Percentiles rank a stretch among this genome's conserved stretches.
Conservation (phyloP, 1,140 invertebrate species). For the Tetragnatha versicolor region DNA sequence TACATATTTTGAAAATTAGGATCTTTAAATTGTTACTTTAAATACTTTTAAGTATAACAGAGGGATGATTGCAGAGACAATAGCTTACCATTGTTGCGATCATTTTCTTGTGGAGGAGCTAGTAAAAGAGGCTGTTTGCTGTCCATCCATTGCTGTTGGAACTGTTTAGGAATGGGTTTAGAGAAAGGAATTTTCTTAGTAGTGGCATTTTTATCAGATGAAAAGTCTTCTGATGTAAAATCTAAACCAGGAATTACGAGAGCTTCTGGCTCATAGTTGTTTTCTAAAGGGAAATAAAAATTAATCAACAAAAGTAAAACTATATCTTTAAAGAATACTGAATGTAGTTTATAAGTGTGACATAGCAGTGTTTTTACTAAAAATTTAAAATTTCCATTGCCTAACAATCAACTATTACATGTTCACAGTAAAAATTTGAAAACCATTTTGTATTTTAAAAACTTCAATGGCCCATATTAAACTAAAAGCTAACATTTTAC, state of each 20-base stretch:
- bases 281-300: conserved; percentile 4
- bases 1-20: not conserved
- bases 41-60: not conserved
- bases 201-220: conserved; percentile 74
- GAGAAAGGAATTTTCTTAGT: conserved; percentile 77
- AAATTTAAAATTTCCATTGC: too few species aligned
- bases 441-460: too few species aligned
- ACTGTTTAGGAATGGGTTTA: conserved; percentile 93
- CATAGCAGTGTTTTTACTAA: too few species aligned
- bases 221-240: conserved; percentile 65
- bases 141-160: conserved; percentile 95
- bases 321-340: too few species aligned
- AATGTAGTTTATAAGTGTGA: too few species aligned
- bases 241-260: conserved; percentile 84
- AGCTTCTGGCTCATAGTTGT: conserved; percentile 59
- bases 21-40: not conserved
- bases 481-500: too few species aligned
- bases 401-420: too few species aligned
- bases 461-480: too few species aligned
- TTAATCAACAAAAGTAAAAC: too few species aligned
- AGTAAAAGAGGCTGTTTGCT: conserved; percentile 60
- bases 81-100: conserved; percentile 32
- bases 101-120: conserved; percentile 40
- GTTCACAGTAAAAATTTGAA: too few species aligned
- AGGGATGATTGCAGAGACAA: not conserved